Evolutionary conservation across 2,113 vertebrate species (phyloP), one percentile per base, ranked within the genome.

Genomic region (Pollachius pollachius): DNA sequence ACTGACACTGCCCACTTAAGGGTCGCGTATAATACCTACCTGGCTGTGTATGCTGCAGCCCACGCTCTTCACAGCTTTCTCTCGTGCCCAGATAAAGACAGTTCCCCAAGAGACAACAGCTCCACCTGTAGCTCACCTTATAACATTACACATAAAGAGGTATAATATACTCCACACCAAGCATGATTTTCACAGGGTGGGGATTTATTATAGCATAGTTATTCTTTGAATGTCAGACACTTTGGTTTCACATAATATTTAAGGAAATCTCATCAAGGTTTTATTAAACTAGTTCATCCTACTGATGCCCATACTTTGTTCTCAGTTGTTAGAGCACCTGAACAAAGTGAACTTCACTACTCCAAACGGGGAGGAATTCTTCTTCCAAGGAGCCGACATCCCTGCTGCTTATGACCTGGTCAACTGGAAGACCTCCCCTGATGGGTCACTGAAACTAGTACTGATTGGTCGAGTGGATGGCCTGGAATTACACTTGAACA

Each of bases 41-140:
- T 92, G 30, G 91, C 92, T 61, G 90, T 91, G 79, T 92, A 94
- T 62, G 90, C 90, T 52, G 86, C 82, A 56, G 93, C 92, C 25
- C 82, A 93, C 17, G 86, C 91, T 34, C 80, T 93, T 34, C 91
- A 93, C 75, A 88, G 79, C 54, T 74, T 90, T 34, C 83, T 91
- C 17, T 71, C 69, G 13, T 94, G 92, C 75, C 79, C 85, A 0
- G 5, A 73, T 4, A 68, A 18, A 48, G 66, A 73, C 4, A 70
- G 16, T 11, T 58, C 75, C 11, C 18, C 78, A 19, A 34, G 63
- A 65, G 78, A 54, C 27, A 76, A 72, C 15, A 79, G 70, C 60
- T 76, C 73, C 62, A 70, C 52, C 4, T 93, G 92, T 34, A 76
- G 65, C 3, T 73, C 75, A 34, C 72, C 85, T 25, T 64, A 84